phyloP scores from a whole-genome alignment of 2,888 invertebrate species.

The Rhamphomyia laevipes region DNA sequence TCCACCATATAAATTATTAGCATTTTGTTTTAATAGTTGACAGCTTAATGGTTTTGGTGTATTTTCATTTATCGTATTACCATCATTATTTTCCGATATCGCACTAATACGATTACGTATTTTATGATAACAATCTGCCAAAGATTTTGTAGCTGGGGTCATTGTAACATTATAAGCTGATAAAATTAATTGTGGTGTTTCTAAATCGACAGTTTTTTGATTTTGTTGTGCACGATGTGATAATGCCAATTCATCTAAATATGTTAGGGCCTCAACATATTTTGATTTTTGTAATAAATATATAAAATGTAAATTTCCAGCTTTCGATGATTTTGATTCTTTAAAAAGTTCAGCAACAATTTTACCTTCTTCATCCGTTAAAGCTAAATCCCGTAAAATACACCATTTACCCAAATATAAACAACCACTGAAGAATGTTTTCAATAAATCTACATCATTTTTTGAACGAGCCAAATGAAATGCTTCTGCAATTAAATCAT shows the following conservation, averaged over 20 bases:
- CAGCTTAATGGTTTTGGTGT: constrained; percentile 29
- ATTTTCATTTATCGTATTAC: constrained; percentile 17
- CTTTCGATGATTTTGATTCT: constrained; percentile 20
- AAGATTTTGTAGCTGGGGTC: constrained; percentile 29
- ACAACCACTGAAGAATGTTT: constrained; percentile 28
- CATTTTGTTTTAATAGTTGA: constrained; percentile 28
- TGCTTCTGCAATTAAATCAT: constrained; percentile 31
- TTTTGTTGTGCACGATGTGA: background rate
- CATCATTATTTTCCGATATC: constrained; percentile 4
- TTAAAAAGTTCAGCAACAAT: constrained; percentile 27
- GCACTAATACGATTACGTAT: constrained; percentile 25
- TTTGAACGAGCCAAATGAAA: constrained; percentile 30
- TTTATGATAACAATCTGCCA: constrained; percentile 30
- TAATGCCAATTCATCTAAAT: constrained; percentile 24
- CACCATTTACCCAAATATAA: constrained; percentile 24
- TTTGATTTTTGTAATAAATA: constrained; percentile 32
- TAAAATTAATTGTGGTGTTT: constrained; percentile 28
- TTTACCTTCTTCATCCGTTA: constrained; percentile 29
- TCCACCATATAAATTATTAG: constrained; percentile 24
- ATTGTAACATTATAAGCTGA: constrained; percentile 32
- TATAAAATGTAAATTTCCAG: constrained; percentile 30
- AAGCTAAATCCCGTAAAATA: constrained; percentile 27
- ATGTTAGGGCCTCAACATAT: constrained; percentile 33
- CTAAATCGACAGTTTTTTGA: constrained; percentile 15
- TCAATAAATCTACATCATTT: constrained; percentile 25